Base-by-base conservation (phyloP, 2,888 invertebrate genomes). In the Apotomis capreana region DNA sequence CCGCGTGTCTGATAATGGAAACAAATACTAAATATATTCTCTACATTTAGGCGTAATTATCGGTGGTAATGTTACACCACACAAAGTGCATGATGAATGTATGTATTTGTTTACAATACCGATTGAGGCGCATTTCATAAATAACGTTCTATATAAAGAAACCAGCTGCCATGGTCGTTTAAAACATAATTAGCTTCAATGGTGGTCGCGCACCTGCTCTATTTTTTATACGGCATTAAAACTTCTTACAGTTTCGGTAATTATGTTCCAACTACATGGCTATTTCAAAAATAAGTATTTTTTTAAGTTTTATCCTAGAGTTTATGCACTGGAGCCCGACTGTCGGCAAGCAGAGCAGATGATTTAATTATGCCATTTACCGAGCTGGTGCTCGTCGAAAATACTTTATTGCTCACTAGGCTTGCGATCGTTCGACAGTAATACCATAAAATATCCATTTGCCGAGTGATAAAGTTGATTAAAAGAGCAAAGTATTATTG, bases 111-210 rank as follows among this genome's bases (percentile, higher is more conserved):
- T 65, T 58, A 46, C 57, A 59, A 54, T 70, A 40, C 37, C 15
- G 49, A 55, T 44, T 71, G 37, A 55, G 46, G 13, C 52, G 26
- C 40, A 68, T 15, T 52, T 54, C 67, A 64, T 69, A 69, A 81
- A 80, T 80, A 77, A 80, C 79, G 70, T 67, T 74, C 72, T 81
- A 84, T 80, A 79, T 80, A 79, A 77, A 67, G 76, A 74, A 77
- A 75, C 76, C 79, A 82, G 78, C 85, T 85, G 81, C 82, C 68
- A 44, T 84, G 83, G 78, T 80, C 79, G 78, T 78, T 82, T 78
- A 76, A 64, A 78, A 82, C 80, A 79, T 80, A 84, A 82, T 81
- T 77, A 78, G 77, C 71, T 78, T 76, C 78, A 81, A 78, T 81
- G 75, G 74, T 76, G 68, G 73, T 74, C 76, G 77, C 75, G 76